A percentile compares a stretch with the other conserved stretches of the same genome.
phyloP scores from a whole-genome alignment of 2,113 vertebrate genomes.

The Excalfactoria chinensis region DNA sequence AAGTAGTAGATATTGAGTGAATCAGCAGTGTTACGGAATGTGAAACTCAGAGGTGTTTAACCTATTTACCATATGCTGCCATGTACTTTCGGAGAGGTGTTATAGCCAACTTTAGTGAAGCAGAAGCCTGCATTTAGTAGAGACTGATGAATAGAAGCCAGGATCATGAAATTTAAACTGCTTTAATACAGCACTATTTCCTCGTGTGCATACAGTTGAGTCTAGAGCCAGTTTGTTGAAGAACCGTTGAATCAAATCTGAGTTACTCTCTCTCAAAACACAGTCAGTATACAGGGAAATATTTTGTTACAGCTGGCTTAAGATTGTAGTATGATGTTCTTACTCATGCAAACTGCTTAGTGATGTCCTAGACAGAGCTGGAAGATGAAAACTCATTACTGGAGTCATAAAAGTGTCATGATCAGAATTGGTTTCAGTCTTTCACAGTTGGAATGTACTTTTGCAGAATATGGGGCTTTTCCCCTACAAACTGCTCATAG shows the following conservation, averaged over 20 bases:
- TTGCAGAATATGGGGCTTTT: background rate
- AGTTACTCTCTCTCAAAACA: background rate
- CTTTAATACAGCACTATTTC: background rate
- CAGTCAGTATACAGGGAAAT: background rate
- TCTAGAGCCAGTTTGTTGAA: background rate
- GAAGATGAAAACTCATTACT: background rate
- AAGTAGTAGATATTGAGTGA: background rate
- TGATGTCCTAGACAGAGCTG: background rate
- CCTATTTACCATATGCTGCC: background rate
- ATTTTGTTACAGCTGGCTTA: background rate
- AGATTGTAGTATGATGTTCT: background rate
- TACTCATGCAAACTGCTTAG: background rate
- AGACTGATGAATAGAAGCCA: background rate
- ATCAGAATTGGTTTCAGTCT: fast-evolving
- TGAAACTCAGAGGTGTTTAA: background rate
- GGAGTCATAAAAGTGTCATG: background rate
- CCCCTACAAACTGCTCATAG: background rate
- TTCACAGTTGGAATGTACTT: background rate
- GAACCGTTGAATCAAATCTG: background rate
- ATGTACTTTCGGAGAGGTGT: background rate
- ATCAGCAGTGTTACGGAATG: background rate
- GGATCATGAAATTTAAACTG: background rate
- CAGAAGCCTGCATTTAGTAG: no score
- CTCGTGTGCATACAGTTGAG: no score
- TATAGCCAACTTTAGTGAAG: background rate